Percentiles rank a stretch among this genome's conserved stretches.
Conservation (phyloP, 2,888 invertebrate species). For the Cryptocephalus primarius region DNA sequence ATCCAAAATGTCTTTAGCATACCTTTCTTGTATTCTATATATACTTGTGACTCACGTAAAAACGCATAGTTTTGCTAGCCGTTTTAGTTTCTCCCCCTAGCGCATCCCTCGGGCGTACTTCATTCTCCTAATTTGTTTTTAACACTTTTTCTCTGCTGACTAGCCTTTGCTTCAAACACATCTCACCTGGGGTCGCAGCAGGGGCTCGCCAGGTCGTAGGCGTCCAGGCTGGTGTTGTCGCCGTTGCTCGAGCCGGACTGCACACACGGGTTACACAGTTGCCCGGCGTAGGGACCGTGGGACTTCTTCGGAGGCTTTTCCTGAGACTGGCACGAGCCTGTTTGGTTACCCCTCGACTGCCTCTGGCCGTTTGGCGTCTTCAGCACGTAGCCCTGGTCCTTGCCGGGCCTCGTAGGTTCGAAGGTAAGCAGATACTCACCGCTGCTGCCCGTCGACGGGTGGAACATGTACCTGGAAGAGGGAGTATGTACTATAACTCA, state of each 20-base stretch:
- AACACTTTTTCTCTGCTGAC: no score
- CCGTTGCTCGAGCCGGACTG: slow-evolving; percentile 45
- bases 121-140: no score
- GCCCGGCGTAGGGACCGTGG: slow-evolving; percentile 34
- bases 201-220: slow-evolving; percentile 76
- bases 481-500: background rate
- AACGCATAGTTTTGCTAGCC: no score
- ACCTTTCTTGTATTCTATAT: no score
- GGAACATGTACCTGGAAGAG: slow-evolving; percentile 40
- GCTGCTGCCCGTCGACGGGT: slow-evolving; percentile 53
- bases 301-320: slow-evolving; percentile 27
- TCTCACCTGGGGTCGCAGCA: slow-evolving; percentile 81
- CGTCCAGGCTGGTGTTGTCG: slow-evolving; percentile 71
- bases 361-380: slow-evolving; percentile 41
- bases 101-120: no score
- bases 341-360: slow-evolving; percentile 25
- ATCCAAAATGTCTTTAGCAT: no score
- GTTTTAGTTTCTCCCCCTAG: no score
- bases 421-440: slow-evolving; percentile 63
- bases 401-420: slow-evolving; percentile 50
- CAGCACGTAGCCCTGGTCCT: slow-evolving; percentile 60
- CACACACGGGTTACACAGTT: slow-evolving; percentile 63
- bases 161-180: no score
- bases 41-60: no score
- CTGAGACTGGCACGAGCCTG: slow-evolving; percentile 13